Evolutionary conservation across 2,888 invertebrate genomes (phyloP).

Genomic region (Microctonus brassicae): DNA sequence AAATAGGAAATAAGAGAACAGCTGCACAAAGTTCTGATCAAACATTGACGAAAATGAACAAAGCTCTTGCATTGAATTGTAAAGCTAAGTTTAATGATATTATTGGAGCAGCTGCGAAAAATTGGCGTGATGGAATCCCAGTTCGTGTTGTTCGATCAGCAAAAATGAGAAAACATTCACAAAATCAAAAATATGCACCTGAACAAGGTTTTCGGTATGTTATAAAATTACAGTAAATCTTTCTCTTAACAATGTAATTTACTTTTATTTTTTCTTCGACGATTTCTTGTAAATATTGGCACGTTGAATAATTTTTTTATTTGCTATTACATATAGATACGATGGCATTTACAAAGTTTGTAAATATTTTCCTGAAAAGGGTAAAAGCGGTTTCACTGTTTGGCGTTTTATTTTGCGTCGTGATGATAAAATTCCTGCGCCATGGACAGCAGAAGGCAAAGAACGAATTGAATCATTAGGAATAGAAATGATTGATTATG

Average conservation of each 20-base stretch:
- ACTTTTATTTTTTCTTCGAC: background rate
- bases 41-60: conserved; percentile 81
- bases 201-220: conserved; percentile 73
- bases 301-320: background rate
- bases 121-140: conserved; percentile 83
- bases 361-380: conserved; percentile 84
- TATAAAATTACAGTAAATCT: too few relatives aligned
- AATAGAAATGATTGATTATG: conserved; percentile 69
- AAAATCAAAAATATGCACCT: conserved; percentile 82
- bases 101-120: conserved; percentile 78
- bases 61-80: conserved; percentile 84
- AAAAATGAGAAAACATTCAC: conserved; percentile 68
- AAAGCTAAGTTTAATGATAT: conserved; percentile 76
- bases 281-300: background rate
- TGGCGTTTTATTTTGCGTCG: conserved; percentile 84
- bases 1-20: conserved; percentile 77
- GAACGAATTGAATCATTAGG: conserved; percentile 58
- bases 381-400: conserved; percentile 82
- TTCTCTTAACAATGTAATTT: too few relatives aligned
- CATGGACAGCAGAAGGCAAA: conserved; percentile 82
- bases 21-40: conserved; percentile 86
- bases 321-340: conserved; percentile 72
- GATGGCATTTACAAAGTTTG: conserved; percentile 91
- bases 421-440: conserved; percentile 84
- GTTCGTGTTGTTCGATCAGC: conserved; percentile 84